phyloP scores from a whole-genome alignment of 2,888 invertebrate genomes.

The Ochropleura plecta region DNA sequence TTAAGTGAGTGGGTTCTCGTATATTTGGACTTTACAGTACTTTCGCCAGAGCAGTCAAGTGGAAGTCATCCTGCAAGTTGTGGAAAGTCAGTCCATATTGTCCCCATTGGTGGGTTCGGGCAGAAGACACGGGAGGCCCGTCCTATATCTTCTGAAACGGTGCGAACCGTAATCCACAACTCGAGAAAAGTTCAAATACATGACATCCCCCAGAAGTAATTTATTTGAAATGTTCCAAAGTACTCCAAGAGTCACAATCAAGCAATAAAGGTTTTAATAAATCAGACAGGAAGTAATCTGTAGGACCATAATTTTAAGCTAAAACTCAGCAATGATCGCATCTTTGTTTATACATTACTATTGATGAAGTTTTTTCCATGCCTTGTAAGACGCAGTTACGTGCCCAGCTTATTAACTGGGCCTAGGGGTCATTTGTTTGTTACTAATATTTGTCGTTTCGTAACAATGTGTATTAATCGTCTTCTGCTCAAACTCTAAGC shows the following conservation, averaged over 20 bases:
- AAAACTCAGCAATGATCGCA: not conserved
- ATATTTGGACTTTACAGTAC: no score
- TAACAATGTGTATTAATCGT: not conserved
- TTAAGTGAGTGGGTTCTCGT: no score
- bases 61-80: no score
- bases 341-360: conserved; percentile 8
- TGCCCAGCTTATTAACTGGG: not conserved
- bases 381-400: not conserved
- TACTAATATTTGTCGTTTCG: not conserved
- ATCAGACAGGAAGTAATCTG: not conserved
- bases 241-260: no score
- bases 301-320: not conserved
- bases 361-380: conserved; percentile 10
- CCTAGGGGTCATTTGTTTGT: not conserved
- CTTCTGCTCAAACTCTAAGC: no score
- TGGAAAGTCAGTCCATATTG: no score
- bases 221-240: not conserved
- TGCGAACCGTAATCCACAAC: not conserved
- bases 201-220: not conserved
- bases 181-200: not conserved
- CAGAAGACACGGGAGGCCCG: no score
- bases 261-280: no score
- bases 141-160: not conserved
- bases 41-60: no score
- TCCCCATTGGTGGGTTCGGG: no score